These are phyloP conservation scores for Nebria brevicollis DNA, from an alignment of 2,888 invertebrate species.

Conservation along the genomic window DNA sequence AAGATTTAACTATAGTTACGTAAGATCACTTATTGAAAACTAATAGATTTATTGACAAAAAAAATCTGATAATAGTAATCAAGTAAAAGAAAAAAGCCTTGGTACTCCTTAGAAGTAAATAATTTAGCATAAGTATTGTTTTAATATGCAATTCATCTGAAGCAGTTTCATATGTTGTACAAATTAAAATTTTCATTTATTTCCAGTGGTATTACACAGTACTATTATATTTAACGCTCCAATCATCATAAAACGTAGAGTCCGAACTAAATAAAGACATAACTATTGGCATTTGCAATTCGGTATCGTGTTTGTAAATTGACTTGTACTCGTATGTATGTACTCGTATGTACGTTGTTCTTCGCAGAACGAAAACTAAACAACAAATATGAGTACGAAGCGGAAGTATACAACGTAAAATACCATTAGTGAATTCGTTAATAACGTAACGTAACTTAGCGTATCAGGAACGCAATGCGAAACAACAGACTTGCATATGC, in stretches of 20 bases:
- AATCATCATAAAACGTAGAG: neutral
- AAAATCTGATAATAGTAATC: too few relatives aligned
- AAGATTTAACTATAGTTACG: too few relatives aligned
- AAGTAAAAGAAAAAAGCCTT: too few relatives aligned
- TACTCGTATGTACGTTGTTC: too few relatives aligned
- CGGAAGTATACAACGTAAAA: neutral
- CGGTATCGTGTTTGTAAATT: neutral
- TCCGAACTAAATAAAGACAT: neutral
- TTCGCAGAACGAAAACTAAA: neutral
- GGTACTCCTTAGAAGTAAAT: too few relatives aligned
- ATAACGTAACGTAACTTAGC: neutral
- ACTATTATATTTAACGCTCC: neutral
- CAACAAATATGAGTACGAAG: neutral
- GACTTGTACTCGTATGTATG: neutral
- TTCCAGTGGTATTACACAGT: neutral
- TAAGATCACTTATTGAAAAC: too few relatives aligned
- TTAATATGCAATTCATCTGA: neutral
- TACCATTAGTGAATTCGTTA: neutral
- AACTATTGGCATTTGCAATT: conserved; percentile 1
- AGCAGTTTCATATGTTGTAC: neutral
- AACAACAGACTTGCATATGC: neutral
- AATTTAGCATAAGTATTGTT: too few relatives aligned
- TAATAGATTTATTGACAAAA: too few relatives aligned
- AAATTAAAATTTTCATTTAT: neutral
- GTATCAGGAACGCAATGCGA: neutral